phyloP scores from a whole-genome alignment of 2,113 vertebrate genomes.

The Tupaia chinensis region DNA sequence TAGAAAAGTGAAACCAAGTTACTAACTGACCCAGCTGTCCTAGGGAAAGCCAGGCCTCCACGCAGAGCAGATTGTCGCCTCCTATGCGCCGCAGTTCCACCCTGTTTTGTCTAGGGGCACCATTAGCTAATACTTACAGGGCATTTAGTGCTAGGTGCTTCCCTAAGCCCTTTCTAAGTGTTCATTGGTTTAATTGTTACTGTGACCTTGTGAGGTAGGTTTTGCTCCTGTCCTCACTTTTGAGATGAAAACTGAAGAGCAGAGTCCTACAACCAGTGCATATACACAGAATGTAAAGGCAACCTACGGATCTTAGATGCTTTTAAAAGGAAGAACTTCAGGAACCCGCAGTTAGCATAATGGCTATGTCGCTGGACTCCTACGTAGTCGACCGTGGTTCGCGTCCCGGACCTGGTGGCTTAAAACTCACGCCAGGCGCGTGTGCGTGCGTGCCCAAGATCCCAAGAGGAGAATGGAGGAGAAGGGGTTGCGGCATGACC shows the following conservation, averaged over 20 bases:
- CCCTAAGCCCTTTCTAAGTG: background rate
- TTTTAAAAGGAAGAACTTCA: background rate
- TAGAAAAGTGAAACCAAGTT: slow-evolving; percentile 23
- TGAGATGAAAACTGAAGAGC: background rate
- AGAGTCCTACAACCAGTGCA: background rate
- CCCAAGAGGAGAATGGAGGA: too few species aligned
- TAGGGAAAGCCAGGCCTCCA: background rate
- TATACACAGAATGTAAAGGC: background rate
- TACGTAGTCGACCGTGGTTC: too few species aligned
- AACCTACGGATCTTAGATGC: background rate
- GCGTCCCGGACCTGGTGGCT: too few species aligned
- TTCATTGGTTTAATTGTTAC: background rate
- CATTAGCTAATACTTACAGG: background rate
- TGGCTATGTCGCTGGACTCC: too few species aligned
- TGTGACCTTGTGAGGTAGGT: background rate
- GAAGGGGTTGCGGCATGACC: too few species aligned
- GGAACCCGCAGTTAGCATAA: too few species aligned
- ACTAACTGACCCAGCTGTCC: background rate
- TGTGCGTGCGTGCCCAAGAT: too few species aligned
- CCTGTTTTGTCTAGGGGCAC: background rate
- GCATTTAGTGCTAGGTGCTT: background rate
- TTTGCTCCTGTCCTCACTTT: background rate
- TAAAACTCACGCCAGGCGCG: too few species aligned
- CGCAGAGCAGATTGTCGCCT: background rate
- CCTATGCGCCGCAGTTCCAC: background rate